Evolutionary conservation across 2,113 vertebrate species (phyloP), one percentile per base, ranked within the genome.

Genomic region (Lichenostomus cassidix): DNA sequence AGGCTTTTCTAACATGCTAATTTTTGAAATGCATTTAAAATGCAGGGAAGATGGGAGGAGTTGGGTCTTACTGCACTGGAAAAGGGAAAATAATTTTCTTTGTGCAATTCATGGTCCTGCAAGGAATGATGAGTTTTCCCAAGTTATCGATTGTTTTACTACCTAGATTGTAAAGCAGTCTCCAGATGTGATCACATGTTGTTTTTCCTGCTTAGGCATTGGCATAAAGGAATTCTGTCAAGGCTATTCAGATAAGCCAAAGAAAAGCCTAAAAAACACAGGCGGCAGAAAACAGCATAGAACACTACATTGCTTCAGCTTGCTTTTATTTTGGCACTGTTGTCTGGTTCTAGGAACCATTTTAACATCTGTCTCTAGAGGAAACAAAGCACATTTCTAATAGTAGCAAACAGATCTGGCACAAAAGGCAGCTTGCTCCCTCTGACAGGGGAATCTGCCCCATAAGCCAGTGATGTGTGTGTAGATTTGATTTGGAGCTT

Each of bases 131-230:
- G 59, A 42, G 31, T 70, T 95, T 90, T 92, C 75, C 52, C 59
- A 59, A 77, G 84, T 80, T 94, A 96, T 79, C 84, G 87, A 84
- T 94, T 88, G 75, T 74, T 95, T 90, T 90, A 52, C 75, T 94
- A 41, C 59, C 63, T 73, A 47, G 37, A 47, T 50, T 80, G 76
- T 82, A 90, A 93, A 94, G 46, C 68, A 79, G 11, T 96, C 70
- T 95, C 67, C 67, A 69, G 67, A 83, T 95, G 84, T 50, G 46
- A 87, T 83, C 5, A 5, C 41, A 8, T 47, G 55, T 75, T 95
- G 84, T 79, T 91, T 93, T 83, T 91, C 70, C 84, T 83, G 63
- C 74, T 35, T 59, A 76, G 87, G n/a, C 31, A 14, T 24, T 87
- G 41, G 33, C 85, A 49, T 74, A 85, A 85, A 94, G 67, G 71